A percentile compares a stretch with the other conserved stretches of the same genome.
phyloP scores from a whole-genome alignment of 2,113 vertebrate species.

The Crocuta crocuta region DNA sequence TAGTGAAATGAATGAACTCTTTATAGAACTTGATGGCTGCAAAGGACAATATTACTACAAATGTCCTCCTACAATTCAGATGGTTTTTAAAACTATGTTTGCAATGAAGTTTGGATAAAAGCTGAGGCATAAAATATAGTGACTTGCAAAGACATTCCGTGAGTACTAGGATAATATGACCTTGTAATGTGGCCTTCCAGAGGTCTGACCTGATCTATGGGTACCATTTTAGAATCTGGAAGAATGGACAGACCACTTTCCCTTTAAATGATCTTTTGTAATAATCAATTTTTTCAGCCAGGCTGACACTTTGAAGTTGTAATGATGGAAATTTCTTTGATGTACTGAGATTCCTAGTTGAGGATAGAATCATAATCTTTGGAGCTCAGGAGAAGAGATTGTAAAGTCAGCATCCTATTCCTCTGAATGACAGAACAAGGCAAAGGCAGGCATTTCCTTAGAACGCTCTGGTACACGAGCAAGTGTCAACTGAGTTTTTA shows the following conservation, averaged over 20 bases:
- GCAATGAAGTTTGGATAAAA: neutral
- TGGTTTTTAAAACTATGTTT: neutral
- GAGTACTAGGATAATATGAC: neutral
- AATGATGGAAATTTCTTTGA: constrained; percentile 17
- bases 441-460: neutral
- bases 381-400: neutral
- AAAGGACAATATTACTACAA: neutral
- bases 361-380: neutral
- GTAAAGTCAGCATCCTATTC: neutral
- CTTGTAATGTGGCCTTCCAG: neutral
- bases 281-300: neutral
- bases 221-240: neutral
- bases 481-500: neutral
- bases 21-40: neutral
- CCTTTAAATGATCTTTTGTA: constrained; percentile 32
- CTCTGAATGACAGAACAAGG: neutral
- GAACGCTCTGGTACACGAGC: neutral
- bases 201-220: neutral
- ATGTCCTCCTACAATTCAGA: neutral
- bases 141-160: neutral
- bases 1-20: neutral
- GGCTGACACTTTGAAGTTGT: neutral
- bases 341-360: neutral
- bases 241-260: neutral
- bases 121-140: neutral